Evolutionary conservation across 2,888 invertebrate genomes (phyloP).

Genomic region (Patella depressa): DNA sequence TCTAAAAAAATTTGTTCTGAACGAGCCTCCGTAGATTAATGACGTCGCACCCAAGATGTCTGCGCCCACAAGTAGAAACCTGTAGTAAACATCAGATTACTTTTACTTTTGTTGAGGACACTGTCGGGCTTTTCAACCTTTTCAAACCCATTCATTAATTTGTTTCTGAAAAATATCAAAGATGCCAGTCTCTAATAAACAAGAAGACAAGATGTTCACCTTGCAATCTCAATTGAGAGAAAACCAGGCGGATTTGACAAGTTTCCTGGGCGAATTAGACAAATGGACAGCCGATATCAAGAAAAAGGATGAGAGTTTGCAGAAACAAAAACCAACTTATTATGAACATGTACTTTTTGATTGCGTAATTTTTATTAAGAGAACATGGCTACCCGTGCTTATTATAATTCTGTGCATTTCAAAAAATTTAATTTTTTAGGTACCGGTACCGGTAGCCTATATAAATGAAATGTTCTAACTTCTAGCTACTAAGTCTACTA

Average conservation of each 20-base stretch:
- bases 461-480: too few relatives aligned
- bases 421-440: too few relatives aligned
- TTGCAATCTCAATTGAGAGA: slow-evolving; percentile 82
- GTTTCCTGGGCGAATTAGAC: slow-evolving; percentile 81
- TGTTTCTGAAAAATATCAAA: too few relatives aligned
- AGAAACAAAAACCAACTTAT: slow-evolving; percentile 35
- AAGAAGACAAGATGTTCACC: slow-evolving; percentile 75
- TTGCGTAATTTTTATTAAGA: neutral
- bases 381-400: too few relatives aligned
- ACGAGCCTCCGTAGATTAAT: neutral
- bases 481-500: too few relatives aligned
- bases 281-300: slow-evolving; percentile 68
- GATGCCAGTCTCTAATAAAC: slow-evolving; percentile 37
- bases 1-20: too few relatives aligned
- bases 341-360: slow-evolving; percentile 34
- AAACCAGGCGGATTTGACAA: slow-evolving; percentile 80
- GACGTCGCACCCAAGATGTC: slow-evolving; percentile 22
- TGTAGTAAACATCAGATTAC: slow-evolving; percentile 16
- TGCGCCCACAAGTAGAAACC: slow-evolving; percentile 19
- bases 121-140: slow-evolving; percentile 13
- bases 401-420: too few relatives aligned
- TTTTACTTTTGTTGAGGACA: neutral
- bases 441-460: too few relatives aligned
- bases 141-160: neutral
- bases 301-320: slow-evolving; percentile 58